These are phyloP conservation scores for Uloborus diversus DNA, from an alignment of 1,140 invertebrate species.

Conservation along the genomic window DNA sequence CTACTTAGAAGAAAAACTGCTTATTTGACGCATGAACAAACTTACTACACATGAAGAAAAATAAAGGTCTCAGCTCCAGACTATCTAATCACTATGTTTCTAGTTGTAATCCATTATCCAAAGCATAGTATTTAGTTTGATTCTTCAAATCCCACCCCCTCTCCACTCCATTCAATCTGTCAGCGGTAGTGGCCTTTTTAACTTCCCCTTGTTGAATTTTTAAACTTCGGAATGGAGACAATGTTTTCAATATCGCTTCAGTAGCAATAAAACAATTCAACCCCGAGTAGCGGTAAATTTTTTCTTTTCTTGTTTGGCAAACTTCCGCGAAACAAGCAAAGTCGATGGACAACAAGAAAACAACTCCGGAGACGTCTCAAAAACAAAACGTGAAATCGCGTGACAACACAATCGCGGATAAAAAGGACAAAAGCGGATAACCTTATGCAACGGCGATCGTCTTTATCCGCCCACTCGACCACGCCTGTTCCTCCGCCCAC, in stretches of 20 bases:
- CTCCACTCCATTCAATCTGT: not conserved
- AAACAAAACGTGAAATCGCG: conserved; percentile 49
- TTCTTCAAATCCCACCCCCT: too few relatives aligned
- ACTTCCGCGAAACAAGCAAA: conserved; percentile 2
- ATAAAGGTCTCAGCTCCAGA: too few relatives aligned
- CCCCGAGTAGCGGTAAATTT: not conserved
- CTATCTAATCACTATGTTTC: too few relatives aligned
- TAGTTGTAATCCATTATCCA: too few relatives aligned
- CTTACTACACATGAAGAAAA: too few relatives aligned
- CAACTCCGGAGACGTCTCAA: conserved; percentile 24
- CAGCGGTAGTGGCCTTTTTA: not conserved
- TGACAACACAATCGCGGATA: conserved; percentile 41
- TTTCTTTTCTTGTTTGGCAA: not conserved
- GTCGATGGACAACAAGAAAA: conserved; percentile 30
- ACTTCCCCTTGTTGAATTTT: not conserved
- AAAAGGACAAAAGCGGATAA: conserved; percentile 34
- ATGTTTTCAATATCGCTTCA: not conserved
- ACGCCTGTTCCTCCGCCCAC: conserved; percentile 35
- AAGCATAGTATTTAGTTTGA: too few relatives aligned
- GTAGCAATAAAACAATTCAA: not conserved
- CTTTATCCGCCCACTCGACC: conserved; percentile 52
- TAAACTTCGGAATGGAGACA: not conserved
- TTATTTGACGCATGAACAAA: too few relatives aligned
- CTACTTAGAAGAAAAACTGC: too few relatives aligned
- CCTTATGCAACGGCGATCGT: conserved; percentile 55